These are phyloP conservation scores for Labeo catla DNA, from an alignment of 2,113 vertebrate species.

Conservation along the genomic window DNA sequence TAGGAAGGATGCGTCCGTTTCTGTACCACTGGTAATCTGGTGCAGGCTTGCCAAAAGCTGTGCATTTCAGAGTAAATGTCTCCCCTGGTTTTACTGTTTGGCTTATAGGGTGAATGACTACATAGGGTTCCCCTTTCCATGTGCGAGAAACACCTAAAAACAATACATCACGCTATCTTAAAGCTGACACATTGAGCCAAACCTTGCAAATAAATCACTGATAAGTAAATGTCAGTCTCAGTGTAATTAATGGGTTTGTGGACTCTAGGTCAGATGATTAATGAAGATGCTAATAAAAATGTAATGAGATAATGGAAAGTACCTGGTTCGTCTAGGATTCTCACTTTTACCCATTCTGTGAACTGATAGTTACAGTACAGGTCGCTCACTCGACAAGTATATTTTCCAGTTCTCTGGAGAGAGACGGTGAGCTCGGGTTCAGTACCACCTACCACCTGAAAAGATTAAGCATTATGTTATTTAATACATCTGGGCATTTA, in stretches of 20 bases:
- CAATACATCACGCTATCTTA: not conserved
- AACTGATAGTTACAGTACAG: slow-evolving; percentile 70
- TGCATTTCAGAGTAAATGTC: slow-evolving; percentile 73
- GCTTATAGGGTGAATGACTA: slow-evolving; percentile 71
- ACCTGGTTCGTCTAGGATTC: slow-evolving; percentile 75
- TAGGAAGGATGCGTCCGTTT: slow-evolving; percentile 75
- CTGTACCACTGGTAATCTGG: slow-evolving; percentile 86
- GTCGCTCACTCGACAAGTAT: slow-evolving; percentile 82
- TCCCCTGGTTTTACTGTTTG: slow-evolving; percentile 67
- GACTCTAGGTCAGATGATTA: not conserved
- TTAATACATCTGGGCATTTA: not conserved
- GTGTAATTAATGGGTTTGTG: not conserved
- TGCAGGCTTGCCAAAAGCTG: slow-evolving; percentile 80
- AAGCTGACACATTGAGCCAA: not conserved
- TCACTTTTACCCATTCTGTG: slow-evolving; percentile 84
- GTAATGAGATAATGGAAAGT: slow-evolving; percentile 13
- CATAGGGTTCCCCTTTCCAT: slow-evolving; percentile 81
- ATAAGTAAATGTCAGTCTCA: not conserved
- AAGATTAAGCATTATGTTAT: not conserved
- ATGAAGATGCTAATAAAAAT: not conserved
- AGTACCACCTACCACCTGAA: slow-evolving; percentile 76
- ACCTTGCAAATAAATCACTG: not conserved
- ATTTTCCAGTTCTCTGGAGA: slow-evolving; percentile 73
- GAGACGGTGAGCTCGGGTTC: slow-evolving; percentile 73
- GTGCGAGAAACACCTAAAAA: slow-evolving; percentile 65